Evolutionary conservation across 2,797 vertebrate species (phyloP), one percentile per base, ranked within the genome.

Genomic region (Rhinogobio ventralis): DNA sequence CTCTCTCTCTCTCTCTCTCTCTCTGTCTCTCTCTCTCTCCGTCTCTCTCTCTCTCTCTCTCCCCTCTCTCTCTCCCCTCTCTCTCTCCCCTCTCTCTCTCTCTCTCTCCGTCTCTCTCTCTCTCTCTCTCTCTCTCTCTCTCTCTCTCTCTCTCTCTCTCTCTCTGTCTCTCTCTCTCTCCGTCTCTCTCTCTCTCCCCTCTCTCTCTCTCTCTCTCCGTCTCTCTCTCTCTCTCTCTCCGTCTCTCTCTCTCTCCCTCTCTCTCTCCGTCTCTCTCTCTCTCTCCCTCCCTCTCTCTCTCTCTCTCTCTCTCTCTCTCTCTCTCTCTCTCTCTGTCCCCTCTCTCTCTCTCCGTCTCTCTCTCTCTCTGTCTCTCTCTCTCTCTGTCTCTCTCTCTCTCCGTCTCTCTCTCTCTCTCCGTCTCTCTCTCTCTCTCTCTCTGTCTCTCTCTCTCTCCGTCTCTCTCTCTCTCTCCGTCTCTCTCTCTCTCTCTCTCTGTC

Each of bases 81-180:
- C 49, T 49, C 51, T 53, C 39, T 39, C 79, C 60, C 74, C 76
- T 69, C 85, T 87, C 86, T 90, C 91, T 90, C 91, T 91, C 91
- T 91, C 92, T 93, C 90, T 91, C 92, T 94, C 90, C n/a, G n/a
- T n/a, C 79, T 83, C 60, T 77, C 76, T 69, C 85, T 87, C 86
- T 90, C 91, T 90, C 91, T 91, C 91, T 91, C 92, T 93, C 90
- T 91, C 92, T 94, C 90, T 74, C 90, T 93, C 93, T 95, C 19
- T 55, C 49, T 49, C 49, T 49, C 49, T 49, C 49, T 49, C 51
- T 53, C 39, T 39, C 79, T 83, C 60, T 77, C 76, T 67, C 85
- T 87, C 86, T 90, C 91, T 90, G 91, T 91, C 91, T 91, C 92
- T 93, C 90, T 91, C 92, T 33, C 33, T 36, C 33, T 36, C 33